Percentiles rank a stretch among this genome's conserved stretches.
These are phyloP conservation scores for Hoplias malabaricus DNA, from an alignment of 2,113 vertebrate genomes.

Conservation along the genomic window DNA sequence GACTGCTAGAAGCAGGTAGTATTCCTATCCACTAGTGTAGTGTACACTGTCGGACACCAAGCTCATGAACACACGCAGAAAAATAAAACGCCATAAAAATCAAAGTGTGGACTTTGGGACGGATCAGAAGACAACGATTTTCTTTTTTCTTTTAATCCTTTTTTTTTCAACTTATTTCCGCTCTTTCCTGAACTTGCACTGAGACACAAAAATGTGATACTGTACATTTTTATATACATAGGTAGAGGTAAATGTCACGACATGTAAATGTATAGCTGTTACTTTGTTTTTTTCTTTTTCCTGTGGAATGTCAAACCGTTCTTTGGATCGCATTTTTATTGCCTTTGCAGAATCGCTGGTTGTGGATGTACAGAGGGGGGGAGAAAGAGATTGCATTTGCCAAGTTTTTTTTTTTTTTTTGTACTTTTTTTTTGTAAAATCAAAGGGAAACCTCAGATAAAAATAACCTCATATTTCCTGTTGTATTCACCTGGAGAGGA, in stretches of 20 bases:
- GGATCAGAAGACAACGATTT: background rate
- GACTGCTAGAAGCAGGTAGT: too few species aligned
- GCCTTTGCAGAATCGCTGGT: slow-evolving; percentile 71
- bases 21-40: too few species aligned
- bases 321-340: slow-evolving; percentile 71
- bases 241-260: slow-evolving; percentile 63
- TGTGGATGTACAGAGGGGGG: slow-evolving; percentile 55
- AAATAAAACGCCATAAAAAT: background rate
- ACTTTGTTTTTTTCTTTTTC: too few species aligned
- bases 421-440: slow-evolving; percentile 9
- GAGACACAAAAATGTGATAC: slow-evolving; percentile 77
- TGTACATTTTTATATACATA: slow-evolving; percentile 77
- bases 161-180: too few species aligned
- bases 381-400: slow-evolving; percentile 49
- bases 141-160: background rate
- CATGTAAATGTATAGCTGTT: slow-evolving; percentile 66
- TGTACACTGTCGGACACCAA: background rate
- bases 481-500: slow-evolving; percentile 59
- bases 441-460: slow-evolving; percentile 65
- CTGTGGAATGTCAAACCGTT: slow-evolving; percentile 75
- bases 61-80: background rate
- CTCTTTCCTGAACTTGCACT: slow-evolving; percentile 77
- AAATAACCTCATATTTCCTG: slow-evolving; percentile 67
- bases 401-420: slow-evolving; percentile 32
- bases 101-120: background rate